Evolutionary conservation across 2,888 invertebrate genomes (phyloP), one percentile per base, ranked within the genome.

Genomic region (Spialia ferax): DNA sequence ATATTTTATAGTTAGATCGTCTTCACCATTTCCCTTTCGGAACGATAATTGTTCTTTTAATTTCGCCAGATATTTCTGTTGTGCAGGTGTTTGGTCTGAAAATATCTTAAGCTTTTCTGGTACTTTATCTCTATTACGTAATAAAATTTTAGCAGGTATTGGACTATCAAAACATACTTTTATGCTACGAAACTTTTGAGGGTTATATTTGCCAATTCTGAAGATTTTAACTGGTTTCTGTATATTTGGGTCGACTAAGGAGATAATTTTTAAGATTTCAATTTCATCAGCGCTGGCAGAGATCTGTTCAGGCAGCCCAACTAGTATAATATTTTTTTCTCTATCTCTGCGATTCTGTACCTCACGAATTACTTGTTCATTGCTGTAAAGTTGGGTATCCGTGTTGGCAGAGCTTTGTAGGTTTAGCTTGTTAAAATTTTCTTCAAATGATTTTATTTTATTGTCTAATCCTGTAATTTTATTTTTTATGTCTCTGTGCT

Each of bases 361-460:
- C 23, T 71, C 66, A 0, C 45, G 54, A 45, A 71, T 68, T 68
- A 71, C 26, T 65, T 71, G 68, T 68, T 71, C 68, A 13, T 69
- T 69, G 10, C 15, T 10, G 1, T 13, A 29, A 15, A 69, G 59
- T 15, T 69, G 59, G 20, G 22, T 63, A 2, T 50, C 63, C 0
- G 15, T 26, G 8, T 38, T n/a, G 13, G 13, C 7, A 13, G 13
- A 13, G 35, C 26, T 26, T 26, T 6, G 26, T 26, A 26, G 5
- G 26, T 26, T 26, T 26, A 26, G 26, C 54, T 66, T 50, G 5
- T 45, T 55, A 10, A 69, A 0, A 35, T 66, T 56, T 1, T 48
- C 56, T 59, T 60, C 68, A 1, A 70, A 38, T 48, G 29, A 48
- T 32, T 65, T 63, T 32, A 70, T 66, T 65, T 63, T 63, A 65